phyloP scores from a whole-genome alignment of 2,113 vertebrate species.

The Paramisgurnus dabryanus region DNA sequence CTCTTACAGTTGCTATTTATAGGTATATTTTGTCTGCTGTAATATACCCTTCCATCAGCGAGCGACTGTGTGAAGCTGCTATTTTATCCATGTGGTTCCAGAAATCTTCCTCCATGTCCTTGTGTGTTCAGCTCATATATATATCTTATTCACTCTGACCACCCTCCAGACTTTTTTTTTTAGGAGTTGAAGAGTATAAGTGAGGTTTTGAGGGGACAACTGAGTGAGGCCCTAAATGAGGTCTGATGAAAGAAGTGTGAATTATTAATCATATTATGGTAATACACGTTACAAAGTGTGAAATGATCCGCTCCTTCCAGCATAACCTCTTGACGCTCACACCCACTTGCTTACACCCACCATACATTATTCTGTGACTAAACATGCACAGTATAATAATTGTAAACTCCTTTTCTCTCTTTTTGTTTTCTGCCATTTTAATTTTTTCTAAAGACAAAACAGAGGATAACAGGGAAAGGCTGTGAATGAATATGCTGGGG shows the following conservation, averaged over 20 bases:
- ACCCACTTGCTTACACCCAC: slow-evolving; percentile 1
- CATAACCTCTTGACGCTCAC: slow-evolving; percentile 21
- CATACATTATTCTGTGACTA: neutral
- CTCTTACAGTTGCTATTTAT: slow-evolving; percentile 28
- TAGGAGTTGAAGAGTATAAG: slow-evolving; percentile 37
- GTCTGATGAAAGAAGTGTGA: slow-evolving; percentile 40
- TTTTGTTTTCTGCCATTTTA: neutral
- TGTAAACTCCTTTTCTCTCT: neutral
- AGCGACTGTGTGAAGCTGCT: slow-evolving; percentile 13
- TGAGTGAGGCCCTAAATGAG: slow-evolving; percentile 43
- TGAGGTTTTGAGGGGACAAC: slow-evolving; percentile 18
- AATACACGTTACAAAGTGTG: neutral
- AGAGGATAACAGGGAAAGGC: neutral
- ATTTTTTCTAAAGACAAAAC: neutral
- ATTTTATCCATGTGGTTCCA: slow-evolving; percentile 15
- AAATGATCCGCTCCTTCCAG: slow-evolving; percentile 18
- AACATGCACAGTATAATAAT: neutral
- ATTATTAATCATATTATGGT: slow-evolving; percentile 46
- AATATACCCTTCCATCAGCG: slow-evolving; percentile 26
- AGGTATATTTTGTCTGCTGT: slow-evolving; percentile 4
- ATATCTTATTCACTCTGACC: slow-evolving; percentile 27
- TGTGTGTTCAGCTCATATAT: slow-evolving; percentile 1
- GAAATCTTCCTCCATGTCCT: slow-evolving; percentile 14
- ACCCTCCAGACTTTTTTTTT: neutral
- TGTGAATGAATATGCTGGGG: neutral